Percentiles rank a stretch among this genome's conserved stretches.
Conservation (phyloP, 2,797 vertebrate species). For the Etheostoma nigrum region DNA sequence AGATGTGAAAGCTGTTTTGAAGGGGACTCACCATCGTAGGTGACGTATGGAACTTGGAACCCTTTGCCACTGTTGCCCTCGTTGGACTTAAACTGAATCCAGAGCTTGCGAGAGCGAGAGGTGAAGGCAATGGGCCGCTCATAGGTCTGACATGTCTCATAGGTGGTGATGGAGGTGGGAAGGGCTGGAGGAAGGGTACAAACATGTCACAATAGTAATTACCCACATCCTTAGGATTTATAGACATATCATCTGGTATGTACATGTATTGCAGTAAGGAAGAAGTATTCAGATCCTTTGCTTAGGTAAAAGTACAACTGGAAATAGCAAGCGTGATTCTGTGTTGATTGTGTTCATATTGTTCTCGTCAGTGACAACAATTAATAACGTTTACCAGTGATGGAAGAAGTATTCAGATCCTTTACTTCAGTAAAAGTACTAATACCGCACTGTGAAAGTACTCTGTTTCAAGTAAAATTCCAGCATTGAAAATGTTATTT, state of each 20-base stretch:
- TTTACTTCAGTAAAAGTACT: too few relatives aligned
- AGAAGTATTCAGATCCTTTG: too few relatives aligned
- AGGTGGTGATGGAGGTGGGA: conserved; percentile 95
- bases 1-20: background rate
- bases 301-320: too few relatives aligned
- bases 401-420: too few relatives aligned
- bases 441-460: too few relatives aligned
- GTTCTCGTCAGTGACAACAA: too few relatives aligned
- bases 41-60: conserved; percentile 98
- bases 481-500: too few relatives aligned
- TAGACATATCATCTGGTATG: background rate
- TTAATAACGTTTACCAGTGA: too few relatives aligned
- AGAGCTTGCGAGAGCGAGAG: conserved; percentile 94
- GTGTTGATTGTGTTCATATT: too few relatives aligned
- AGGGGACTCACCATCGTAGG: conserved; percentile 90
- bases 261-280: too few relatives aligned
- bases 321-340: too few relatives aligned
- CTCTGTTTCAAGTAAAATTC: too few relatives aligned
- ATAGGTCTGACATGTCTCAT: conserved; percentile 97
- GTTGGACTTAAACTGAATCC: conserved; percentile 98
- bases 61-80: conserved; percentile 97
- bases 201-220: background rate
- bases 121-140: conserved; percentile 97
- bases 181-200: conserved; percentile 82
- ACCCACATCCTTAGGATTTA: background rate